Conservation (phyloP, 2,113 vertebrate species). For the Rhegmatorhina hoffmannsi region DNA sequence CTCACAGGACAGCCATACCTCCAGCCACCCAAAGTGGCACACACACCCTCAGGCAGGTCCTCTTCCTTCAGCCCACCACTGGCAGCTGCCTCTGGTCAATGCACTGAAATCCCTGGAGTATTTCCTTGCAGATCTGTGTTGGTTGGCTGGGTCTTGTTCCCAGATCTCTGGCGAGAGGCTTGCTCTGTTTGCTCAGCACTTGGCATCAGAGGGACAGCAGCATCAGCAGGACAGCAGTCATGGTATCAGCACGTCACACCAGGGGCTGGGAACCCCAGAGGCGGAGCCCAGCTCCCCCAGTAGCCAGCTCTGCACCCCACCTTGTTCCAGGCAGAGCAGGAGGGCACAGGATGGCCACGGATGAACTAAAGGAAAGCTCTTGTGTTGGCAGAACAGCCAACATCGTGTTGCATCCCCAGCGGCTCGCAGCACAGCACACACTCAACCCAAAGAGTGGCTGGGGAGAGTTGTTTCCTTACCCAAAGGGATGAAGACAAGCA, state of each 20-base stretch:
- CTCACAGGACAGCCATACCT: background rate
- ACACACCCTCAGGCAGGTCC: background rate
- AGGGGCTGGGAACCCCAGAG: background rate
- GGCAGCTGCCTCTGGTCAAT: background rate
- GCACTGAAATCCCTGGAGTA: background rate
- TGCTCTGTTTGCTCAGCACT: background rate
- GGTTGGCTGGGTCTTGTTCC: too few relatives aligned
- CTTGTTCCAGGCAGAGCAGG: background rate
- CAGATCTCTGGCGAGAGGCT: background rate
- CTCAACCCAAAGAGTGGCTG: accelerated
- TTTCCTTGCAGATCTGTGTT: background rate
- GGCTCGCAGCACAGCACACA: background rate
- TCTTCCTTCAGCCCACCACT: accelerated
- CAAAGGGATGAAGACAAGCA: background rate
- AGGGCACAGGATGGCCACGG: background rate
- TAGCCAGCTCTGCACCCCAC: background rate
- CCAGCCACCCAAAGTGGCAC: background rate
- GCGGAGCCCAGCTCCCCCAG: background rate
- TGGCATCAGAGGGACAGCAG: background rate
- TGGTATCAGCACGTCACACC: background rate
- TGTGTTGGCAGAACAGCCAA: background rate
- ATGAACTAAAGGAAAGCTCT: background rate
- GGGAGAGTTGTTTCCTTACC: background rate
- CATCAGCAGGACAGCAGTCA: background rate
- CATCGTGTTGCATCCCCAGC: accelerated